phyloP scores from a whole-genome alignment of 2,888 invertebrate species.

The Eremobia ochroleuca region DNA sequence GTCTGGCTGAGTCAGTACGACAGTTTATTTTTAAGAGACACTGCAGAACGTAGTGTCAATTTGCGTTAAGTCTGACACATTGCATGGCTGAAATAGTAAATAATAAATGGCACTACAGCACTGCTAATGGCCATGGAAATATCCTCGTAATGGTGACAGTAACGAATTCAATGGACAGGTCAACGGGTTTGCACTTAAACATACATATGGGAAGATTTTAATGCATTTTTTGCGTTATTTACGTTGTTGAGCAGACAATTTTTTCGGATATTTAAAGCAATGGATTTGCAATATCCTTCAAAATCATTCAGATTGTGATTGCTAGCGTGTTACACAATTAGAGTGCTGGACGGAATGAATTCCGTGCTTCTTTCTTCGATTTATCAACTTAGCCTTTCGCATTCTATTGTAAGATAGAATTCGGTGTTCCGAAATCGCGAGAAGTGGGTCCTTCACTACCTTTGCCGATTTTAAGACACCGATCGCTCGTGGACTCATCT shows the following conservation, averaged over 20 bases:
- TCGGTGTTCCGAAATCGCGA: too few species aligned
- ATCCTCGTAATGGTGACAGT: slow-evolving; percentile 8
- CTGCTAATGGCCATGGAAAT: background rate
- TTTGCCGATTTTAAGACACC: background rate
- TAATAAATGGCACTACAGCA: too few species aligned
- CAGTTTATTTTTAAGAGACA: background rate
- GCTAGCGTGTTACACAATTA: background rate
- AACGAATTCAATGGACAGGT: background rate
- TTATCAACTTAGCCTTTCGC: background rate
- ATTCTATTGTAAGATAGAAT: background rate
- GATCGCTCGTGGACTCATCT: background rate
- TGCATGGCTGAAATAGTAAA: background rate
- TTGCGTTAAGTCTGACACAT: background rate
- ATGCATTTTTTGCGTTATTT: background rate
- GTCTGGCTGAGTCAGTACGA: too few species aligned
- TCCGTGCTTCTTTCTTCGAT: background rate
- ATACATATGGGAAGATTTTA: background rate
- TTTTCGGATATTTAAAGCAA: background rate
- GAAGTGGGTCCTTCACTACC: background rate
- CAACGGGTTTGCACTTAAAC: background rate
- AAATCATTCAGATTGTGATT: background rate
- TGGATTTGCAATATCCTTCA: too few species aligned
- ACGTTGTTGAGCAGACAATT: background rate
- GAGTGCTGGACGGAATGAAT: background rate
- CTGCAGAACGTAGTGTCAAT: background rate